Evolutionary conservation across 2,797 vertebrate genomes (phyloP), one percentile per base, ranked within the genome.

Genomic region (Acrossocheilus fasciatus): DNA sequence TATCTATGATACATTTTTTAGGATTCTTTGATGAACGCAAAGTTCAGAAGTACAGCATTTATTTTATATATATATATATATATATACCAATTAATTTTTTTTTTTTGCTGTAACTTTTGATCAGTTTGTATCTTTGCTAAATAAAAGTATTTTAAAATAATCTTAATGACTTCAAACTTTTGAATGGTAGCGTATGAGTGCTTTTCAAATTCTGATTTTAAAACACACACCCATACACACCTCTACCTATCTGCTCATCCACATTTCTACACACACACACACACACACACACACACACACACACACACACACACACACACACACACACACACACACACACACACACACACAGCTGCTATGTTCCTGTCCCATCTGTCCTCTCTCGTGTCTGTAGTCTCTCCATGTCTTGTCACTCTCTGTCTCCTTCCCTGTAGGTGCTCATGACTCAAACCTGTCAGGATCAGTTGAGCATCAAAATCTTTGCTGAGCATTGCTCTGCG

Each of bases 391-490:
- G 41, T 68, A 30, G 43, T 82, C 47, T 69, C 20, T 84, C 30
- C 4, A 2, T 41, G n/a, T 64, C 69, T 75, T 43, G 43, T 72
- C 50, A n/a, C n/a, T 86, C n/a, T 66, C 39, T 36, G 50, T 81
- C 77, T 80, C 81, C 62, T 83, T 83, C 69, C 75, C 64, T 75
- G 52, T 57, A 50, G n/a, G 10, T 76, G 6, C 50, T 54, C 66
- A 47, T 86, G 78, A 81, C 78, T 86, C 85, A 81, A 66, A 34
- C 78, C 81, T 89, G 81, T 90, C 89, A 82, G 84, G 82, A 78
- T 84, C 18, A 47, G 77, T 82, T 81, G 34, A 74, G 54, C 41
- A 30, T 85, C 87, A 82, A 64, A 87, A 36, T 78, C 54, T 86
- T 73, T 26, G 43, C 47, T 82, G 57, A 83, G 66, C 18, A 23